Base-by-base conservation (phyloP, 2,797 vertebrate species). In the Syngnathus rostellatus region DNA sequence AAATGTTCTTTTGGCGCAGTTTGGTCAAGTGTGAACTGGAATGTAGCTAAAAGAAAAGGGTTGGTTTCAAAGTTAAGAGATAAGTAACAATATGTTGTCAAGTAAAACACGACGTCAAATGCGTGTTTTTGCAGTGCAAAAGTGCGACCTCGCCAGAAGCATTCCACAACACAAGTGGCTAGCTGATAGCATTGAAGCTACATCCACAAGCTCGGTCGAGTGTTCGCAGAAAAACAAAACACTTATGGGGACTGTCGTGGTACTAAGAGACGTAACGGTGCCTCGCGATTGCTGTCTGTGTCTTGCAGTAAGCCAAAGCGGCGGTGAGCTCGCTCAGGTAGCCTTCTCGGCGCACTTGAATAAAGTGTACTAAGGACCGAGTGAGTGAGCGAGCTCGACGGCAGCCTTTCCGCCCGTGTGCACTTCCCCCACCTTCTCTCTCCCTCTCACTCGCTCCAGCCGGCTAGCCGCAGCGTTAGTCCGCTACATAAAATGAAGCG, bases 401-500 rank as follows among this genome's bases (percentile, higher is more conserved):
- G 70, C 82, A 82, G 85, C 83, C 81, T 87, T 87, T 82, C 83
- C 84, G 85, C 81, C 82, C 85, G 81, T 78, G 79, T 85, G 87
- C 90, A 90, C 89, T 90, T 89, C 90, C 90, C 90, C 90, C 89
- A 90, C 87, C 12, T 16, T 38, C 55, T 58, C 86, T 25, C 23
- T 55, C 11, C 2, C 53, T 12, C 54, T 90, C 88, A 81, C 50
- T 64, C 78, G 82, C 85, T 83, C 75, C 82, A 86, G 84, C 86
- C 86, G 88, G 86, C 87, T 86, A 87, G 84, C 89, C 77, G 80
- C 81, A 83, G 77, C 83, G 83, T 81, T 87, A 86, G 88, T 86
- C 87, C 87, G 83, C 83, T 87, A 82, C 76, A 85, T 79, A 90
- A 90, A 89, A 92, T 92, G 90, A 91, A 85, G 88, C 85, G 83